A percentile compares a stretch with the other conserved stretches of the same genome.
Conservation (phyloP, 2,888 invertebrate genomes). For the Dilophus febrilis region DNA sequence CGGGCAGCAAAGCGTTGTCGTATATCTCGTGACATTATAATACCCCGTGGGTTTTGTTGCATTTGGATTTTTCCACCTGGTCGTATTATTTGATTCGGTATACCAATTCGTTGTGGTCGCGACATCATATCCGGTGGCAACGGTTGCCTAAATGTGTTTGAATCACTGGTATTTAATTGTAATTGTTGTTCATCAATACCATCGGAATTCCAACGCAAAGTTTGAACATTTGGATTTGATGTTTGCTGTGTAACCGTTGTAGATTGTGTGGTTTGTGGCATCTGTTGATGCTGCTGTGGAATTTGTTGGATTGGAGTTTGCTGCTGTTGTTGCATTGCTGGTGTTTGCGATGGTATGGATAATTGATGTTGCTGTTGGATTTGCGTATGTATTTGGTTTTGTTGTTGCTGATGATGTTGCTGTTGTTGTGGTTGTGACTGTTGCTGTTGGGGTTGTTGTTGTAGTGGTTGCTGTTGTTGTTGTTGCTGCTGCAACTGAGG, state of each 20-base stretch:
- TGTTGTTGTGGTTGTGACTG: conserved; percentile 1
- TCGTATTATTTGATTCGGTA: conserved; percentile 7
- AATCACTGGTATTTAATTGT: conserved; percentile 23
- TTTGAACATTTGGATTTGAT: too few species aligned
- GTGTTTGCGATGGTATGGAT: too few species aligned
- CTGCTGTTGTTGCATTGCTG: too few species aligned
- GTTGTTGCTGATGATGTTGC: neutral
- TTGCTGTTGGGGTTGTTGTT: conserved; percentile 1
- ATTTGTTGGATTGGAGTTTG: too few species aligned
- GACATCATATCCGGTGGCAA: conserved; percentile 38
- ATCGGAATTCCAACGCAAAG: neutral
- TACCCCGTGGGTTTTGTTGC: conserved; percentile 4
- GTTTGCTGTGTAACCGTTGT: too few species aligned
- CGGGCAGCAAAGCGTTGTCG: conserved; percentile 22
- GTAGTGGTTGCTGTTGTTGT: neutral
- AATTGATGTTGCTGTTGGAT: conserved; percentile 16
- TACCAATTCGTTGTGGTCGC: conserved; percentile 24
- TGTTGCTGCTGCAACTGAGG: neutral
- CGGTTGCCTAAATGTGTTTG: conserved; percentile 52
- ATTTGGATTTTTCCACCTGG: conserved; percentile 3
- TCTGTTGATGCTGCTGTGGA: too few species aligned
- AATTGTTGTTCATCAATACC: neutral
- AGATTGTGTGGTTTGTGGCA: too few species aligned
- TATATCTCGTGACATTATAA: conserved; percentile 15
- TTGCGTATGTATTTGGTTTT: neutral